phyloP scores from a whole-genome alignment of 2,113 vertebrate species.

The Phocoena sinus region DNA sequence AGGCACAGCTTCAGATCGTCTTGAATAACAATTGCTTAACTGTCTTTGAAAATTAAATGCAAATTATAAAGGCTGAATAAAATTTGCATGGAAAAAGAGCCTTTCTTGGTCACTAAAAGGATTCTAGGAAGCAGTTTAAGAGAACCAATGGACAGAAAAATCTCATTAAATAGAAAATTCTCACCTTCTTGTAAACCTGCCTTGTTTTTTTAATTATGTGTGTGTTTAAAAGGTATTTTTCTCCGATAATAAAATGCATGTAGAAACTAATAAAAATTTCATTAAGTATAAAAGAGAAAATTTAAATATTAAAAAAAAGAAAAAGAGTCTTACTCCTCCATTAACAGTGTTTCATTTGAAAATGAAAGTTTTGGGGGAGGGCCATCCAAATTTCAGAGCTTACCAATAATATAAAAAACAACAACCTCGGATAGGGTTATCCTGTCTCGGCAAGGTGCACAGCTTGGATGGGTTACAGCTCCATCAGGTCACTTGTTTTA shows the following conservation, averaged over 20 bases:
- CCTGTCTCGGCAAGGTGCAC: accelerated
- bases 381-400: background rate
- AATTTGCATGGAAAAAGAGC: background rate
- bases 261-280: background rate
- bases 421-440: accelerated
- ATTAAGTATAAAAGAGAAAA: background rate
- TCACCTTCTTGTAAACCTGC: background rate
- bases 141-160: background rate
- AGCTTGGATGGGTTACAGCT: accelerated
- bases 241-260: background rate
- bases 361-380: background rate
- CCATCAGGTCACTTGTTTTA: background rate
- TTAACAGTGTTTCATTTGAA: background rate
- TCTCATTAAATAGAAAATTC: background rate
- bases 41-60: background rate
- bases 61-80: background rate
- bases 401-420: background rate
- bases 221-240: background rate
- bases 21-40: background rate
- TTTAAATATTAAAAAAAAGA: background rate
- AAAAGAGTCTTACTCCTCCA: background rate
- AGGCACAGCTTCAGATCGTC: background rate
- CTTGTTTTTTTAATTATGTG: background rate
- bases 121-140: background rate
- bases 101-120: background rate